Percentiles rank a stretch among this genome's conserved stretches.
Evolutionary conservation across 2,888 invertebrate species (phyloP).

Genomic region (Elmis aenea): DNA sequence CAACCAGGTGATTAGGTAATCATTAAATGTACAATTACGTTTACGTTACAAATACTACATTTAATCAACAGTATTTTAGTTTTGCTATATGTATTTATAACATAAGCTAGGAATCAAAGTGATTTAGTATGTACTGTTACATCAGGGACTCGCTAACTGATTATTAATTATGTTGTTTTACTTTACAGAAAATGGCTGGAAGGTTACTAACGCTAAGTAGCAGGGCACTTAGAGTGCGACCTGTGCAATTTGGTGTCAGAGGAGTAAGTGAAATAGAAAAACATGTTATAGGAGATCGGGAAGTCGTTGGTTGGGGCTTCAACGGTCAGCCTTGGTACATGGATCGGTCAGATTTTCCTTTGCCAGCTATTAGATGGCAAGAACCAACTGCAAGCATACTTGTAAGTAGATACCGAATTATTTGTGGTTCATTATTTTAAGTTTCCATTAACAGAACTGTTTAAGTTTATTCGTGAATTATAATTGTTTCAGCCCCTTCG

Average conservation of each 20-base stretch:
- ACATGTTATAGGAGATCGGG: constrained; percentile 67
- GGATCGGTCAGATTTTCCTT: constrained; percentile 74
- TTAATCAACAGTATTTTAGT: no score
- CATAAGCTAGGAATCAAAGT: no score
- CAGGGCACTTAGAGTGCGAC: constrained; percentile 18
- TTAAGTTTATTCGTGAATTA: neutral
- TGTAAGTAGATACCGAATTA: constrained; percentile 45
- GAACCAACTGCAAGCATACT: constrained; percentile 68
- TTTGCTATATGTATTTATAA: no score
- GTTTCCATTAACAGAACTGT: neutral
- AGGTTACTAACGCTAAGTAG: constrained; percentile 20
- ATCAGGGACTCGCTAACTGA: no score
- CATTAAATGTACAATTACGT: no score
- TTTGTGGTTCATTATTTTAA: neutral
- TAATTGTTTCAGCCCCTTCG: no score
- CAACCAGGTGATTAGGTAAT: no score
- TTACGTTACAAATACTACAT: no score
- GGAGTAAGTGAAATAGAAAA: neutral
- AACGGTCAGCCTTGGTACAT: constrained; percentile 75
- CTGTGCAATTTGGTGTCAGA: constrained; percentile 23
- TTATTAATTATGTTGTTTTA: neutral
- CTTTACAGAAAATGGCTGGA: constrained; percentile 21
- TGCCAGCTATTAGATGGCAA: constrained; percentile 82
- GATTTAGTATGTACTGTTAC: no score
- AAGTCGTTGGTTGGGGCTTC: constrained; percentile 82